Evolutionary conservation across 2,797 vertebrate genomes (phyloP).

Genomic region (Leucoraja ocellata): DNA sequence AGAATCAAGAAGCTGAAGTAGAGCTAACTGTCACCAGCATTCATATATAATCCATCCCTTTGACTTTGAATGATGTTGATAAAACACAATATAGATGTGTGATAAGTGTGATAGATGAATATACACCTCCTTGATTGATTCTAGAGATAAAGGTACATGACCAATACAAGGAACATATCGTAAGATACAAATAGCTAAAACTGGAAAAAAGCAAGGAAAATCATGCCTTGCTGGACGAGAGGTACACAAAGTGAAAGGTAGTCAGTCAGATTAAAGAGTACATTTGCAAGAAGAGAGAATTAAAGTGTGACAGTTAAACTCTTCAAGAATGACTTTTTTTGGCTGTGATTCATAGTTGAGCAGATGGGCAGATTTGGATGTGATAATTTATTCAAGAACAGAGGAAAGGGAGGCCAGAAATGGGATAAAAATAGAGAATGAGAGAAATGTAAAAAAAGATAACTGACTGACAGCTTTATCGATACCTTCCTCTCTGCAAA

Average conservation of each 20-base stretch:
- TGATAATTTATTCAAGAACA: not conserved
- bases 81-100: not conserved
- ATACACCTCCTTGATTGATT: not conserved
- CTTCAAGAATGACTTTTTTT: not conserved
- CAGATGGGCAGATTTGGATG: not conserved
- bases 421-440: not conserved
- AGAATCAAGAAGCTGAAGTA: not conserved
- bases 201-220: not conserved
- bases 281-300: not conserved
- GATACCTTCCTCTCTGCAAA: not conserved
- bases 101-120: not conserved
- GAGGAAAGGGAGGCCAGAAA: not conserved
- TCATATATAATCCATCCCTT: no score
- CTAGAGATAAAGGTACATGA: not conserved
- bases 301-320: not conserved
- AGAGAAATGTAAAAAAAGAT: not conserved
- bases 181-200: not conserved
- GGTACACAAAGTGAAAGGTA: not conserved
- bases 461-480: not conserved
- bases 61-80: not conserved
- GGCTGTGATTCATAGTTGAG: not conserved
- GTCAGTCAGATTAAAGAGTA: not conserved
- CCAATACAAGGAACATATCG: not conserved
- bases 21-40: not conserved
- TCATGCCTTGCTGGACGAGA: not conserved